These are phyloP conservation scores for Zaprionus nigranus DNA, from an alignment of 1,140 invertebrate genomes.

Conservation along the genomic window DNA sequence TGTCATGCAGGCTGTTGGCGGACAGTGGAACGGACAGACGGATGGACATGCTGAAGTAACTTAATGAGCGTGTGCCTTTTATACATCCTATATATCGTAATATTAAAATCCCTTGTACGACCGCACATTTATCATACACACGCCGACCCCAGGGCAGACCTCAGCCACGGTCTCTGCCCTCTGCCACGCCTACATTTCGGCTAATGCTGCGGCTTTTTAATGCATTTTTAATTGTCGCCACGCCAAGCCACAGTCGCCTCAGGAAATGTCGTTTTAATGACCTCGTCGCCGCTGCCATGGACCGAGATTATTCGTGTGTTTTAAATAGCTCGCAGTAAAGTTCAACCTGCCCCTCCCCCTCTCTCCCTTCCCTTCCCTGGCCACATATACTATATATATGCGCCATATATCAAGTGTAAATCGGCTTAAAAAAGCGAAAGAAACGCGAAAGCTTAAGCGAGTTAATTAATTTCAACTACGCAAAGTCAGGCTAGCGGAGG, in stretches of 20 bases:
- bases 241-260: neutral
- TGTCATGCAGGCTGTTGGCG: constrained; percentile 29
- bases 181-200: neutral
- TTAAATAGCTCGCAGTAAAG: constrained; percentile 4
- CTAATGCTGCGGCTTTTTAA: constrained; percentile 52
- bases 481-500: constrained; percentile 3
- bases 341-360: neutral
- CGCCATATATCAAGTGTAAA: neutral
- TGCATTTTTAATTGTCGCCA: constrained; percentile 78
- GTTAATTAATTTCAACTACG: constrained; percentile 75
- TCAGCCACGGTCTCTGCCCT: constrained; percentile 1
- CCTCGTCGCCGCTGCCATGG: constrained; percentile 13
- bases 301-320: constrained; percentile 5
- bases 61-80: constrained; percentile 65
- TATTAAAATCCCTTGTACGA: constrained; percentile 52
- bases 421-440: neutral
- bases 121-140: constrained; percentile 73
- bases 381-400: neutral
- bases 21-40: constrained; percentile 14
- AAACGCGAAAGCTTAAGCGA: constrained; percentile 46
- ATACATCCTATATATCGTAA: constrained; percentile 16
- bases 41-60: constrained; percentile 59
- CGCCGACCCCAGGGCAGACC: constrained; percentile 9
- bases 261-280: constrained; percentile 59
- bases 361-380: neutral